These are phyloP conservation scores for Ladona fulva DNA, from an alignment of 1,140 invertebrate species.

Conservation along the genomic window DNA sequence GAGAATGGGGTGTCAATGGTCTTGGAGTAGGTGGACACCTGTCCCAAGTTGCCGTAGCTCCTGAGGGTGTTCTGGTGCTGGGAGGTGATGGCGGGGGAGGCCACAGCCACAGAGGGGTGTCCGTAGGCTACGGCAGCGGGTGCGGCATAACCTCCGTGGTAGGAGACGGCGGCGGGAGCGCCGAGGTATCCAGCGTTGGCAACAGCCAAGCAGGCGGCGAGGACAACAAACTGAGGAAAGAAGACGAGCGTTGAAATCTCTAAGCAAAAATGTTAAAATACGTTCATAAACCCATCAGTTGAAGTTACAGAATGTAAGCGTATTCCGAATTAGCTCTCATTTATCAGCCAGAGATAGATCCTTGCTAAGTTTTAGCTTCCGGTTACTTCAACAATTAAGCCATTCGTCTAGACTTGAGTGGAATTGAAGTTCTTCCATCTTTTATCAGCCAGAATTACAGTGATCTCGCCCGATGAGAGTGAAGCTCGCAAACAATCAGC, in stretches of 20 bases:
- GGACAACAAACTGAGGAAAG: slow-evolving; percentile 20
- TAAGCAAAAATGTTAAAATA: background rate
- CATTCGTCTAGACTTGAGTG: background rate
- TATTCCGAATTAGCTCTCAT: background rate
- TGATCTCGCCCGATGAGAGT: no score
- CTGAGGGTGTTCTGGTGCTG: slow-evolving; percentile 30
- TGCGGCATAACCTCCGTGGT: slow-evolving; percentile 16
- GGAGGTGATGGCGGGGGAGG: slow-evolving; percentile 28
- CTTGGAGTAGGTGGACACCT: slow-evolving; percentile 45
- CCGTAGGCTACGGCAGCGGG: slow-evolving; percentile 24
- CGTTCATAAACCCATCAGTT: background rate
- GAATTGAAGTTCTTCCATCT: no score
- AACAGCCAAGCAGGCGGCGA: slow-evolving; percentile 30
- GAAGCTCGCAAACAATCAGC: no score
- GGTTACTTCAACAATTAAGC: background rate
- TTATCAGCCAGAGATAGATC: background rate
- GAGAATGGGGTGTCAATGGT: slow-evolving; percentile 53
- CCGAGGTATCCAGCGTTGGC: slow-evolving; percentile 27
- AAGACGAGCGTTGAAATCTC: background rate
- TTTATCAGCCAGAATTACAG: no score
- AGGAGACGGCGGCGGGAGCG: slow-evolving; percentile 21
- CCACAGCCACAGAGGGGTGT: slow-evolving; percentile 14
- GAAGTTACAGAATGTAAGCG: background rate
- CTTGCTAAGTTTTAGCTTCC: background rate
- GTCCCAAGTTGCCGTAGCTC: slow-evolving; percentile 31